Evolutionary conservation across 2,113 vertebrate species (phyloP).

Genomic region (Coturnix japonica): DNA sequence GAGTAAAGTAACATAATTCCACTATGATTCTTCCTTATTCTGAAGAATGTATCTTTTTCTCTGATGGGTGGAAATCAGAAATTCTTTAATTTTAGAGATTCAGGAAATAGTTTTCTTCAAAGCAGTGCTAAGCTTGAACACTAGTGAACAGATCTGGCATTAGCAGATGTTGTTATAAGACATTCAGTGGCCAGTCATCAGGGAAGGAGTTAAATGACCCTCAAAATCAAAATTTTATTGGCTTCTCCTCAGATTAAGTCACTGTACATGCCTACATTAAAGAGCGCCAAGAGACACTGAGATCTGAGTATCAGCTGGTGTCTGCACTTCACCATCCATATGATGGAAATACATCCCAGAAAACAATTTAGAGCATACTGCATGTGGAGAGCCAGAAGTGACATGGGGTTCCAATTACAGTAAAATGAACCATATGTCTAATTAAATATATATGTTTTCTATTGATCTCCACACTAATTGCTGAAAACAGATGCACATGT

Average conservation of each 20-base stretch:
- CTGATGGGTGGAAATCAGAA: neutral
- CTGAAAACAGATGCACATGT: constrained; percentile 63
- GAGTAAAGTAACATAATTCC: neutral
- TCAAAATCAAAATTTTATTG: neutral
- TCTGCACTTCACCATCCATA: constrained; percentile 11
- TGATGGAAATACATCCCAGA: constrained; percentile 35
- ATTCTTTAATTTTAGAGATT: neutral
- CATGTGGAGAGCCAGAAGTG: constrained; percentile 52
- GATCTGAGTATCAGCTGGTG: constrained; percentile 42
- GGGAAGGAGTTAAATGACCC: constrained; percentile 32
- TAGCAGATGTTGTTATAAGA: neutral
- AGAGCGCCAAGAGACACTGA: neutral
- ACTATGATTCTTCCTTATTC: neutral
- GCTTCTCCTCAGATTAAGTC: constrained; percentile 11
- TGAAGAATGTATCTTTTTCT: neutral
- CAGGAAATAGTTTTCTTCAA: neutral
- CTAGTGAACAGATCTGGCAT: neutral
- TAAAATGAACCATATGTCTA: constrained; percentile 71
- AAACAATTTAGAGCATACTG: constrained; percentile 29
- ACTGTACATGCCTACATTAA: neutral
- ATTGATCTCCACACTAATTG: constrained; percentile 64
- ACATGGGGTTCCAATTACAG: constrained; percentile 56
- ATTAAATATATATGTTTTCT: constrained; percentile 71
- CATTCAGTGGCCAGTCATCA: neutral
- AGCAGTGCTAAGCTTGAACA: neutral